Conservation (phyloP, 2,888 invertebrate species). For the Cryptus viduatorius region DNA sequence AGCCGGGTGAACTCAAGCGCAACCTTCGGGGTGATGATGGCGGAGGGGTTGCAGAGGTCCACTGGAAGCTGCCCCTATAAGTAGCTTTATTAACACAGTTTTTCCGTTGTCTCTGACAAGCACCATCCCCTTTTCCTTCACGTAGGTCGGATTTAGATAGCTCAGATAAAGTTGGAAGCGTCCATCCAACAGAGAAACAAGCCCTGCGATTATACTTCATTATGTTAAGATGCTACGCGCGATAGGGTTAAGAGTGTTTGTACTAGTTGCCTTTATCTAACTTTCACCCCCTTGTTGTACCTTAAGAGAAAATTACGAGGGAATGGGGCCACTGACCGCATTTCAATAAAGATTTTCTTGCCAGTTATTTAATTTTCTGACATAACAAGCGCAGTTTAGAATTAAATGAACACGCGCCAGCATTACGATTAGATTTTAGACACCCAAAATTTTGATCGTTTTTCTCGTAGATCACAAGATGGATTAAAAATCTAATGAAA, state of each 20-base stretch:
- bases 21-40: not conserved
- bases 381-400: too few relatives aligned
- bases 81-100: conserved; percentile 66
- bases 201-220: conserved; percentile 63
- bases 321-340: conserved; percentile 39
- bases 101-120: conserved; percentile 44
- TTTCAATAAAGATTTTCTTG: not conserved
- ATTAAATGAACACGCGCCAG: too few relatives aligned
- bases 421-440: too few relatives aligned
- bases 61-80: conserved; percentile 41
- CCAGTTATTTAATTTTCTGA: too few relatives aligned
- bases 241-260: conserved; percentile 58
- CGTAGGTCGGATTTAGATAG: not conserved
- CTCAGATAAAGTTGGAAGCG: not conserved
- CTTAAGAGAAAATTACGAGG: conserved; percentile 1
- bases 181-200: conserved; percentile 50
- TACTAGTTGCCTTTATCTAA: conserved; percentile 38
- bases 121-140: conserved; percentile 2
- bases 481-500: too few relatives aligned
- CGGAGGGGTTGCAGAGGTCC: conserved; percentile 12
- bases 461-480: too few relatives aligned
- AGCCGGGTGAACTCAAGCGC: conserved; percentile 56
- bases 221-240: conserved; percentile 64
- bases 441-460: too few relatives aligned
- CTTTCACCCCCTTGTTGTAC: conserved; percentile 39